Evolutionary conservation across 2,113 vertebrate species (phyloP).

Genomic region (Gasterosteus aculeatus): DNA sequence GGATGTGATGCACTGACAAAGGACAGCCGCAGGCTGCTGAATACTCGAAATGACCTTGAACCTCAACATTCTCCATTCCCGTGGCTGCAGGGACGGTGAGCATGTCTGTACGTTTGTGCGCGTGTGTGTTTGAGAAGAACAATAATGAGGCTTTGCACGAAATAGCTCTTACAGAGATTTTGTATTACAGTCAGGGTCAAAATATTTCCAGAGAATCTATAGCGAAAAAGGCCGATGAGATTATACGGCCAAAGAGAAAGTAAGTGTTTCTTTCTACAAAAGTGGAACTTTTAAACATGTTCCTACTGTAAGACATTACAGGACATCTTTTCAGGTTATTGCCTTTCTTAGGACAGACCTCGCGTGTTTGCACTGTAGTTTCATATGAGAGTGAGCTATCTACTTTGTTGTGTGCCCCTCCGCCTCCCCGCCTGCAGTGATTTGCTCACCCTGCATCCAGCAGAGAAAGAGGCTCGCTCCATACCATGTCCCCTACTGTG

Average conservation of each 20-base stretch:
- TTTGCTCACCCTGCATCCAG: slow-evolving; percentile 57
- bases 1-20: slow-evolving; percentile 70
- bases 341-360: background rate
- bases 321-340: background rate
- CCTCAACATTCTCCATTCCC: slow-evolving; percentile 74
- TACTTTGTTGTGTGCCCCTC: background rate
- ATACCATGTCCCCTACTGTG: slow-evolving; percentile 56
- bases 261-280: background rate
- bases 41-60: slow-evolving; percentile 80
- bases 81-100: slow-evolving; percentile 72
- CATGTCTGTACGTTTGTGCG: slow-evolving; percentile 50
- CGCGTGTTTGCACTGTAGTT: background rate
- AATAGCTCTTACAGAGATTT: slow-evolving; percentile 26
- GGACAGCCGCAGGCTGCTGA: slow-evolving; percentile 70
- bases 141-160: slow-evolving; percentile 53
- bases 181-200: background rate
- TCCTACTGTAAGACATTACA: background rate
- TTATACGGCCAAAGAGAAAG: background rate
- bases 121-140: slow-evolving; percentile 42
- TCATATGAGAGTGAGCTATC: slow-evolving; percentile 12
- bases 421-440: slow-evolving; percentile 9
- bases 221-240: background rate
- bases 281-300: background rate
- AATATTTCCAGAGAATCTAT: slow-evolving; percentile 7
- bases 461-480: slow-evolving; percentile 47